Base-by-base conservation (phyloP, 1,140 invertebrate genomes). In the Scylla paramamosain region DNA sequence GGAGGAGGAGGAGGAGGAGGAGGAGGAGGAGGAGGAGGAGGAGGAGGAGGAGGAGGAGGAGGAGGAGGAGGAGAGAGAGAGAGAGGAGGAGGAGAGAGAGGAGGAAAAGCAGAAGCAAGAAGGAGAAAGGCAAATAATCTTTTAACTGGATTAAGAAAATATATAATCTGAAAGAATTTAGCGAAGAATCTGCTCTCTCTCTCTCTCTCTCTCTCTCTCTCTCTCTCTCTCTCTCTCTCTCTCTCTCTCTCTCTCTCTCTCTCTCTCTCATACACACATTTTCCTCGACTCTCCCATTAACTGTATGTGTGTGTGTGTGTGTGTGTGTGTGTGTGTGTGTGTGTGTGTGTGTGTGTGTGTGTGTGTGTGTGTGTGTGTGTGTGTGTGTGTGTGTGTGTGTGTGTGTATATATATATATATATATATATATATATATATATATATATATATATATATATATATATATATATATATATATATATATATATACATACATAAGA, bases 371-470 rank as follows among this genome's bases (percentile, higher is more conserved):
- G 82, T 83, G 82, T 83, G 82, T 83, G 82, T 83, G 82, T 83
- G 82, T 83, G 82, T 83, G 82, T 83, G 82, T 83, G 82, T 83
- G 82, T 83, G 16, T 83, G 16, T 83, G 16, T 83, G 16, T 83
- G 16, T 83, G 16, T 83, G 16, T 83, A 16, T 83, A 16, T 83
- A 16, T 83, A 6, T 83, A 16, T 83, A 16, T 83, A 16, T 83
- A 16, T 83, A 6, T 4, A 4, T 6, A 83, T 83, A 83, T 6
- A 6, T 83, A 20, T 20, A 83, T 83, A 83, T 83, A 83, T 83
- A 83, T 83, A 83, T 83, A 83, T 83, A 83, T 83, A 83, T 83
- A 83, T 83, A 83, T 83, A 83, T 83, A 83, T 83, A 83, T 83
- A 83, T 83, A 83, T 83, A 83, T 83, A 83, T 83, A 83, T 83